Percentiles rank a stretch among this genome's conserved stretches.
Evolutionary conservation across 2,797 vertebrate species (phyloP).

Genomic region (Macroramphosus scolopax): DNA sequence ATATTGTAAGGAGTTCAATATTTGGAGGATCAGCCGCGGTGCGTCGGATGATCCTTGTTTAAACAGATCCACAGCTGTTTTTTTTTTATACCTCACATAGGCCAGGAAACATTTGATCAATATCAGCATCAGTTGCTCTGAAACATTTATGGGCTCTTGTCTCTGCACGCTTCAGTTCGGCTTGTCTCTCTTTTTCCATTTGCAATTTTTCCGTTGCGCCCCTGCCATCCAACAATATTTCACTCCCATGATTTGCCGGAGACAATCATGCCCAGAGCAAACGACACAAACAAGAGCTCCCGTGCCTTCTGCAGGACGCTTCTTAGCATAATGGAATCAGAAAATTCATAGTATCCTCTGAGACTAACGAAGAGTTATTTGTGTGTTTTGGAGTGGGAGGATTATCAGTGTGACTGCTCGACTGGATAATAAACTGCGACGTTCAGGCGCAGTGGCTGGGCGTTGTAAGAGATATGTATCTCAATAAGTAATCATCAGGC

Average conservation of each 20-base stretch:
- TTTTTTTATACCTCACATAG: conserved; percentile 9
- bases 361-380: conserved; percentile 56
- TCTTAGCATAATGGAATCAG: conserved; percentile 39
- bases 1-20: no score
- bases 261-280: conserved; percentile 16
- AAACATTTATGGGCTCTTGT: conserved; percentile 32
- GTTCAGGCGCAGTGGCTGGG: conserved; percentile 57
- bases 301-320: conserved; percentile 14
- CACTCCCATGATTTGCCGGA: conserved; percentile 8
- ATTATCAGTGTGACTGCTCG: conserved; percentile 40
- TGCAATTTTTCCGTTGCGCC: conserved; percentile 10
- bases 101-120: conserved; percentile 37
- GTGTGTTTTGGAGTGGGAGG: conserved; percentile 41
- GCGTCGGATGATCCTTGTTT: conserved; percentile 12
- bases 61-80: conserved; percentile 10
- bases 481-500: conserved; percentile 56
- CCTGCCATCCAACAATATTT: conserved; percentile 12
- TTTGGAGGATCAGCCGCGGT: conserved; percentile 1
- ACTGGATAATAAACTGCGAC: conserved; percentile 67
- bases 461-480: conserved; percentile 61
- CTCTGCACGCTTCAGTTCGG: conserved; percentile 16
- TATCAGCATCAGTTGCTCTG: conserved; percentile 38
- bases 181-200: conserved; percentile 9
- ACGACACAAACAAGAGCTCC: conserved; percentile 13
- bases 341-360: conserved; percentile 42